Conservation (phyloP, 2,888 invertebrate species). For the Caradrina clavipalpis region DNA sequence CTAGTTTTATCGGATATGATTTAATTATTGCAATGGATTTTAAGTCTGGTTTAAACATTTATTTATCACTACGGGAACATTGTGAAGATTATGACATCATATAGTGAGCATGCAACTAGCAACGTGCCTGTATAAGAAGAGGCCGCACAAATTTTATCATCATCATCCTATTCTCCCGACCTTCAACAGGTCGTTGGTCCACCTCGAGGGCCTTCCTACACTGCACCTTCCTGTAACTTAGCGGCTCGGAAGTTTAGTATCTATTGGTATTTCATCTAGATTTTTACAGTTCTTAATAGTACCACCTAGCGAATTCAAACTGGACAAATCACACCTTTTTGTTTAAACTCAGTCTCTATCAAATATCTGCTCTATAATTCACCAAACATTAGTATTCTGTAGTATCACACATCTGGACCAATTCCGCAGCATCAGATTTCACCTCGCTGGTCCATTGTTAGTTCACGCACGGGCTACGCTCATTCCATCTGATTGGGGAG, state of each 20-base stretch:
- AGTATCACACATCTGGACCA: slow-evolving; percentile 30
- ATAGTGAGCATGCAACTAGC: too few relatives aligned
- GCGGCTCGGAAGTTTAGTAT: too few relatives aligned
- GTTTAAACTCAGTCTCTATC: neutral
- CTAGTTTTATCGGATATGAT: slow-evolving; percentile 7
- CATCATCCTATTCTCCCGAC: too few relatives aligned
- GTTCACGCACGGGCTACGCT: slow-evolving; percentile 49
- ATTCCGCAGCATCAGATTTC: slow-evolving; percentile 50
- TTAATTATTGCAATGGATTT: slow-evolving; percentile 2
- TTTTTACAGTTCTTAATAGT: neutral
- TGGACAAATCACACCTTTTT: neutral
- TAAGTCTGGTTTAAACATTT: neutral
- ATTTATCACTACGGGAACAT: neutral
- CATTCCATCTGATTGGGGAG: slow-evolving; percentile 37
- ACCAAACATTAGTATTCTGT: slow-evolving; percentile 6
- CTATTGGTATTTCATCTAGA: too few relatives aligned
- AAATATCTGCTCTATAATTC: neutral
- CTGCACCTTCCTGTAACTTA: too few relatives aligned
- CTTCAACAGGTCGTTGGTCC: too few relatives aligned
- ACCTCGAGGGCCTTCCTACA: too few relatives aligned
- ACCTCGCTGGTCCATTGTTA: slow-evolving; percentile 51
- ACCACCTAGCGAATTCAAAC: neutral
- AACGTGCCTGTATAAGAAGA: too few relatives aligned
- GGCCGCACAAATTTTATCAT: too few relatives aligned
- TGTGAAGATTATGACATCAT: too few relatives aligned